Evolutionary conservation across 2,888 invertebrate genomes (phyloP), one percentile per base, ranked within the genome.

Genomic region (Hemistola chrysoprasaria): DNA sequence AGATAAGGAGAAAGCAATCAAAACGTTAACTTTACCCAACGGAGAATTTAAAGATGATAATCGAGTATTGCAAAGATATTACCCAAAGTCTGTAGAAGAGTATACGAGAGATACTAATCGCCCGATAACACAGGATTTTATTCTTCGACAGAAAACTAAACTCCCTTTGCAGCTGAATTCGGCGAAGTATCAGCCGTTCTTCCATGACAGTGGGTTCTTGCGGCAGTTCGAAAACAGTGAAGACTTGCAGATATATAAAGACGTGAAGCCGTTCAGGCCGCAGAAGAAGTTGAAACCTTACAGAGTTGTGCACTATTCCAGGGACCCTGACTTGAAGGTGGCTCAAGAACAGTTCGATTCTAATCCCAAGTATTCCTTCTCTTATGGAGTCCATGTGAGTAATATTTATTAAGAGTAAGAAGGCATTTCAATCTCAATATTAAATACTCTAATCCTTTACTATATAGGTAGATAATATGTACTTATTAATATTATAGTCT

Each of bases 321-420:
- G 58, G 20, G 62, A 60, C 0, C 29, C 33, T 1, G 62, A 60
- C 0, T 11, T 49, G 0, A 43, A 37, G 11, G 26, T 28, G 4
- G 37, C 50, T 0, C 46, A 51, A 1, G 52, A 56, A 0, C 62
- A 68, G 10, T 73, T 65, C 30, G 58, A 75, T 21, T 29, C 65
- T 0, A 56, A 71, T 29, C 81, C 85, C 0, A 68, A 72, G 31
- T 82, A 82, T 50, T 56, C 65, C 1, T 83, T 56, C 59, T 73
- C 80, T 0, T 81, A 81, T 51, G 81, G 78, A 49, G 77, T 80
- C 10, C 65, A 80, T 57, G 87, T 87, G 51, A 87, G 87, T 86
- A 6, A 16, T 37, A 6, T 1, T 8, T 26, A 20, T 21, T 16
- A 11, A n/a, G n/a, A n/a, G n/a, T n/a, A n/a, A n/a, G n/a, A n/a